Conservation (phyloP, 1,140 invertebrate species). For the Tribolium castaneum region DNA sequence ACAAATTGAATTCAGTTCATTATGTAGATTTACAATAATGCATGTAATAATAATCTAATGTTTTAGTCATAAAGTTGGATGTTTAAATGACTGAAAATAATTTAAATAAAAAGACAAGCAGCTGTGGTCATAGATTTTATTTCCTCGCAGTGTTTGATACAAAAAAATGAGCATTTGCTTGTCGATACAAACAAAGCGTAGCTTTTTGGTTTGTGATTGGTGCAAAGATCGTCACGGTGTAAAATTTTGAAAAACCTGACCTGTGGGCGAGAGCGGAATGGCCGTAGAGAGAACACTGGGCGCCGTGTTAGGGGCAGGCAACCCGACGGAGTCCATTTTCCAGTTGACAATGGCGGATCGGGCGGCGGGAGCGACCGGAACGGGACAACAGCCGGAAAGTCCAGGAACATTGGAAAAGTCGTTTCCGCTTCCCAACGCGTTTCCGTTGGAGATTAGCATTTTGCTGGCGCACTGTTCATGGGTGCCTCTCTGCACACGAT, state of each 20-base stretch:
- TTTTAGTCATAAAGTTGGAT: too few relatives aligned
- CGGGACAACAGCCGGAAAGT: conserved; percentile 62
- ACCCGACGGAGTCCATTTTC: conserved; percentile 63
- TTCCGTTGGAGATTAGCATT: conserved; percentile 63
- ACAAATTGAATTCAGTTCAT: too few relatives aligned
- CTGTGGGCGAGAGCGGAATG: conserved; percentile 61
- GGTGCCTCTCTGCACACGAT: not conserved
- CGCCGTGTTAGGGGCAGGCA: conserved; percentile 59
- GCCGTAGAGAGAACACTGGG: conserved; percentile 57
- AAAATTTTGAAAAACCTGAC: conserved; percentile 49
- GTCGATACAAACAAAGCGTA: not conserved
- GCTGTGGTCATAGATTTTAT: too few relatives aligned
- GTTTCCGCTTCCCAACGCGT: conserved; percentile 57
- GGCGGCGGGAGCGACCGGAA: conserved; percentile 57
- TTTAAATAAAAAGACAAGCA: too few relatives aligned
- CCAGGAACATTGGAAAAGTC: conserved; percentile 62
- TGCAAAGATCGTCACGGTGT: not conserved
- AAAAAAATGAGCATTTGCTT: not conserved
- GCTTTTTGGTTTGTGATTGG: not conserved
- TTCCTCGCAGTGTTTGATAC: not conserved
- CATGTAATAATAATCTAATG: too few relatives aligned
- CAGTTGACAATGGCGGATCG: conserved; percentile 61
- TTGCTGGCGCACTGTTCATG: conserved; percentile 36
- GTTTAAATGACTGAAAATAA: too few relatives aligned
- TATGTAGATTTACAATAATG: too few relatives aligned